A percentile compares a stretch with the other conserved stretches of the same genome.
These are phyloP conservation scores for Oophaga pumilio DNA, from an alignment of 2,113 vertebrate species.

Conservation along the genomic window DNA sequence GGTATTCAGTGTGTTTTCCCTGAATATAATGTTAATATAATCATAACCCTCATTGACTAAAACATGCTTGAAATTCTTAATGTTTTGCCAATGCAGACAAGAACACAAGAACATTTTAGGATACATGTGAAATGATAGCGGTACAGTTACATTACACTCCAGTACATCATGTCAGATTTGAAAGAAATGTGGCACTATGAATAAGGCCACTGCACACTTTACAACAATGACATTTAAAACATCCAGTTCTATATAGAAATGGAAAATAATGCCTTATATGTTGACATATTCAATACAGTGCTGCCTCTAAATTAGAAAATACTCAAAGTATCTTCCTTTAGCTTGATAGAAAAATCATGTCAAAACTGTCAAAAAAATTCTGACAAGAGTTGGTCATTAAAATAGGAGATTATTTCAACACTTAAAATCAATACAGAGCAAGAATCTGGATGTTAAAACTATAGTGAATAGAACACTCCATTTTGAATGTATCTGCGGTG, in stretches of 20 bases:
- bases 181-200: neutral
- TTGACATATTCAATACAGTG: neutral
- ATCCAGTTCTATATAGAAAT: neutral
- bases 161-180: neutral
- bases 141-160: neutral
- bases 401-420: neutral
- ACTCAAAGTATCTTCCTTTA: neutral
- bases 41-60: too few species aligned
- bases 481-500: neutral
- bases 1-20: too few species aligned
- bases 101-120: neutral
- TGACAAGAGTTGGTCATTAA: neutral
- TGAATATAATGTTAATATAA: too few species aligned
- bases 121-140: neutral
- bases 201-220: neutral
- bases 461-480: neutral
- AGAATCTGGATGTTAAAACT: neutral
- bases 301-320: neutral
- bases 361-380: neutral
- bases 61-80: neutral
- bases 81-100: neutral
- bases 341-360: neutral
- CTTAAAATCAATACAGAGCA: neutral
- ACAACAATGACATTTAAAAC: constrained; percentile 3
- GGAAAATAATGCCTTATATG: neutral